Evolutionary conservation across 2,113 vertebrate species (phyloP).

Genomic region (Zosterops lateralis): DNA sequence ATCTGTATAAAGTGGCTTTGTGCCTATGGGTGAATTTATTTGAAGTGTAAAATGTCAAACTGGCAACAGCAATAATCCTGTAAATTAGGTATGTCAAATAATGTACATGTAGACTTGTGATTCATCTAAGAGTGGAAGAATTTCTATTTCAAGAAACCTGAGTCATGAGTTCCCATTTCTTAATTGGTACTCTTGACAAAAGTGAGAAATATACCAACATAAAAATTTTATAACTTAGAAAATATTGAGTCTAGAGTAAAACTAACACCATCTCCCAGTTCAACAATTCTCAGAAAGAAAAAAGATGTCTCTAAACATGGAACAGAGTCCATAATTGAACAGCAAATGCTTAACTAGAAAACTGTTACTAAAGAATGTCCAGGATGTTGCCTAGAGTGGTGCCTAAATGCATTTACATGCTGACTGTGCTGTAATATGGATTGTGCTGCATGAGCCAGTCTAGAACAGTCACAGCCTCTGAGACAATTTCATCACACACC

Average conservation of each 20-base stretch:
- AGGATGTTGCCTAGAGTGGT: background rate
- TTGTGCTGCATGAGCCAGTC: background rate
- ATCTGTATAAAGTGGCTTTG: conserved; percentile 60
- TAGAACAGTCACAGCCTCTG: background rate
- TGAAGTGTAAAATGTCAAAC: conserved; percentile 69
- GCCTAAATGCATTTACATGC: too few species aligned
- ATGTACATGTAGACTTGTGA: conserved; percentile 59
- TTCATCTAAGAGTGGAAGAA: conserved; percentile 43
- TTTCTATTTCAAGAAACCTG: conserved; percentile 47
- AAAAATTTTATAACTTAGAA: conserved; percentile 24
- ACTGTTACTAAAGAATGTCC: background rate
- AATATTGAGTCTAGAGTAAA: conserved; percentile 3
- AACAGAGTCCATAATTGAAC: background rate
- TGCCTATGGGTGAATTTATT: conserved; percentile 63
- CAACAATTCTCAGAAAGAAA: background rate
- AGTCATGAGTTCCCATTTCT: conserved; percentile 27
- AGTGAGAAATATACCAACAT: conserved; percentile 1
- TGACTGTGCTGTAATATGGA: background rate
- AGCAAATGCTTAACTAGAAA: background rate
- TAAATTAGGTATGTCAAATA: conserved; percentile 52
- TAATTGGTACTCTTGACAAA: conserved; percentile 36
- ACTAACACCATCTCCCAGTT: background rate
- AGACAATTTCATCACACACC: background rate
- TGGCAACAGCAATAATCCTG: conserved; percentile 48
- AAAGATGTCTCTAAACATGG: background rate